phyloP scores from a whole-genome alignment of 1,140 invertebrate genomes.

The Drosophila azteca region DNA sequence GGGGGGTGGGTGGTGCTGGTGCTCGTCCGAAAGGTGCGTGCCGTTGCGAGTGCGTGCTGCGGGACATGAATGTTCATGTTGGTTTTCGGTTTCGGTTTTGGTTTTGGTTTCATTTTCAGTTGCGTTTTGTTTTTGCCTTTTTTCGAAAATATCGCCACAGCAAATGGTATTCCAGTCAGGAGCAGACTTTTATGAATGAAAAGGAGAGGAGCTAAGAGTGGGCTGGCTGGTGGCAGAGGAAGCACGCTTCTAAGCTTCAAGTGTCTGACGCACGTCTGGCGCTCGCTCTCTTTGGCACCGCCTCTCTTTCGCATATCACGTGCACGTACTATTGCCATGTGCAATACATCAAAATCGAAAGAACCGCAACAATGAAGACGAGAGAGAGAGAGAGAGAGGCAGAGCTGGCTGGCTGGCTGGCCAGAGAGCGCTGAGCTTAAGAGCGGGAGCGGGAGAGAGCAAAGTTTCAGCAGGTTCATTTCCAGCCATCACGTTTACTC shows the following conservation, averaged over 20 bases:
- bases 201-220: conserved; percentile 11
- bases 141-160: conserved; percentile 56
- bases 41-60: conserved; percentile 72
- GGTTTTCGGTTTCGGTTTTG: conserved; percentile 62
- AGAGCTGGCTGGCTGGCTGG: not conserved
- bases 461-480: conserved; percentile 40
- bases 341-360: conserved; percentile 26
- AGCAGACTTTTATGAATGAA: conserved; percentile 73
- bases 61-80: conserved; percentile 70
- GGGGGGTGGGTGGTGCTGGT: not conserved
- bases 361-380: conserved; percentile 18
- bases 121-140: conserved; percentile 68
- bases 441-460: not conserved
- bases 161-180: conserved; percentile 72
- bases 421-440: too few relatives aligned
- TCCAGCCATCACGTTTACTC: conserved; percentile 77
- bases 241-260: conserved; percentile 31
- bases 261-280: conserved; percentile 41
- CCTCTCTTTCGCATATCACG: conserved; percentile 33
- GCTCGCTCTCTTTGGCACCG: conserved; percentile 12
- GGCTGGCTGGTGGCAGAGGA: conserved; percentile 8
- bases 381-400: not conserved
- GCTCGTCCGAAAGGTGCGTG: not conserved
- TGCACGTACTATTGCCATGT: conserved; percentile 1
- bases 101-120: conserved; percentile 62